Evolutionary conservation across 2,797 vertebrate species (phyloP).

Genomic region (Miichthys miiuy): DNA sequence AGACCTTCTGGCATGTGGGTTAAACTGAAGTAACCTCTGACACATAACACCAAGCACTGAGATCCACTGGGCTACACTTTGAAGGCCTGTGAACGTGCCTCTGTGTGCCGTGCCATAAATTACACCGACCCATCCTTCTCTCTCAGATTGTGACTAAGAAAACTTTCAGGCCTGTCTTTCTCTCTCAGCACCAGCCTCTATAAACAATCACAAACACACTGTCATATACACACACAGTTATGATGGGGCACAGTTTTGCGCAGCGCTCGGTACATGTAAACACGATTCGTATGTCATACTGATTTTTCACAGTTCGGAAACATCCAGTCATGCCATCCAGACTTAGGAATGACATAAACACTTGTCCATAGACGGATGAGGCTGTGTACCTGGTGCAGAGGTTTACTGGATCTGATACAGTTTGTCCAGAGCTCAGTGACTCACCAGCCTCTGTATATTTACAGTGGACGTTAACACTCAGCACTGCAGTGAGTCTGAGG

Average conservation of each 20-base stretch:
- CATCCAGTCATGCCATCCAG: slow-evolving; percentile 38
- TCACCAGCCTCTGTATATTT: slow-evolving; percentile 65
- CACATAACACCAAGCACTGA: slow-evolving; percentile 2
- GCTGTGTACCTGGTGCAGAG: slow-evolving; percentile 34
- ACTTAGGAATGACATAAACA: slow-evolving; percentile 60
- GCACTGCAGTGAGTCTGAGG: slow-evolving; percentile 19
- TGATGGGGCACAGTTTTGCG: slow-evolving; percentile 59
- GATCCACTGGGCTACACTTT: neutral
- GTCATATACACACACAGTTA: slow-evolving; percentile 42
- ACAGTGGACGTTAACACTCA: slow-evolving; percentile 55
- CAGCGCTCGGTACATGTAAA: slow-evolving; percentile 48
- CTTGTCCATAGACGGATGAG: slow-evolving; percentile 57
- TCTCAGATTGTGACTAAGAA: slow-evolving; percentile 47
- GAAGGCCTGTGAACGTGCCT: slow-evolving; percentile 23
- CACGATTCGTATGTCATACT: slow-evolving; percentile 33
- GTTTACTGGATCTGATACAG: slow-evolving; percentile 51
- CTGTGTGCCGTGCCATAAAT: neutral
- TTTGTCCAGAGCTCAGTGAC: slow-evolving; percentile 51
- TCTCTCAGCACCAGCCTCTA: slow-evolving; percentile 34
- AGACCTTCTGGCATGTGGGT: slow-evolving; percentile 32
- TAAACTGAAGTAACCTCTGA: slow-evolving; percentile 38
- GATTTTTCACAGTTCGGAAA: slow-evolving; percentile 68
- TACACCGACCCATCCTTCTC: slow-evolving; percentile 2
- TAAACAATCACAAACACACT: slow-evolving; percentile 68
- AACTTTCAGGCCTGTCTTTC: slow-evolving; percentile 30